Conservation (phyloP, 2,888 invertebrate species). For the Gandaritis pyraliata region DNA sequence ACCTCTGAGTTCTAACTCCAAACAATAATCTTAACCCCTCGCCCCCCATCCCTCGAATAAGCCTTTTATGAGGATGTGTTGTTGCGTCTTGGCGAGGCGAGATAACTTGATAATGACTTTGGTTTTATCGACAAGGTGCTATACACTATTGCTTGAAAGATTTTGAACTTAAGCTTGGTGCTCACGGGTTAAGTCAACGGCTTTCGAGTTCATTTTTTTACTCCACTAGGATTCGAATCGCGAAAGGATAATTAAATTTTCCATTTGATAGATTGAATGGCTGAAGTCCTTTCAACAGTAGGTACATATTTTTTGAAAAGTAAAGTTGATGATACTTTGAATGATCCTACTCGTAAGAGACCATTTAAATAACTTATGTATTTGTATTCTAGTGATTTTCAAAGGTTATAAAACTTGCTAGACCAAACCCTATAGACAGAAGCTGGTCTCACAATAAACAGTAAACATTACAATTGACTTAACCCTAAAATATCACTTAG, state of each 20-base stretch:
- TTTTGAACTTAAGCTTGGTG: not conserved
- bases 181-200: too few species aligned
- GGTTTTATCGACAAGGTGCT: conserved; percentile 51
- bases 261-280: too few species aligned
- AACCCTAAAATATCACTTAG: conserved; percentile 59
- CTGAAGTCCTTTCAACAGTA: too few species aligned
- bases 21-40: conserved; percentile 78
- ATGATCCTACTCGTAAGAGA: too few species aligned
- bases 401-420: too few species aligned
- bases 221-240: too few species aligned
- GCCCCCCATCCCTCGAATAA: conserved; percentile 45
- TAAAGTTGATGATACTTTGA: too few species aligned
- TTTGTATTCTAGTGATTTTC: too few species aligned
- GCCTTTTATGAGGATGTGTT: conserved; percentile 68
- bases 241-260: too few species aligned
- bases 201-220: too few species aligned
- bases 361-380: too few species aligned
- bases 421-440: not conserved
- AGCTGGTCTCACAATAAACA: conserved; percentile 8
- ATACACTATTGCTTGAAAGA: conserved; percentile 32
- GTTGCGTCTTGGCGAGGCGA: conserved; percentile 59
- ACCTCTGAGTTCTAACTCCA: conserved; percentile 72
- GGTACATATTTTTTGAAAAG: too few species aligned
- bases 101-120: conserved; percentile 67
- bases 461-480: conserved; percentile 37